phyloP scores from a whole-genome alignment of 2,888 invertebrate species.

The Dasysyrphus albostriatus region DNA sequence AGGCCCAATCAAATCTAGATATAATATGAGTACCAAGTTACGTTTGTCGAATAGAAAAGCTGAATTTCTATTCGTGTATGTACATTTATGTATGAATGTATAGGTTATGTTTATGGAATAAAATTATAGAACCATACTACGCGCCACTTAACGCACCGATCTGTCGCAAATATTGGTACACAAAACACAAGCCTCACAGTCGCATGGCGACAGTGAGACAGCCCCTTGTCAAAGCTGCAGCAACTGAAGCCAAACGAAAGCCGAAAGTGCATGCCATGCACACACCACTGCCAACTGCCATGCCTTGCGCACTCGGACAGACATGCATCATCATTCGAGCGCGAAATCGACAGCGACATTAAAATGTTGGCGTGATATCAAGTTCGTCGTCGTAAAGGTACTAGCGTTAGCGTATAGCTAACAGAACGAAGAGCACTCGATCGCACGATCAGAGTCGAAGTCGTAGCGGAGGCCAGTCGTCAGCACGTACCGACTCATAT shows the following conservation, averaged over 20 bases:
- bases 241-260: slow-evolving; percentile 75
- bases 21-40: slow-evolving; percentile 46
- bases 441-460: slow-evolving; percentile 32
- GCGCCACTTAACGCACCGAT: slow-evolving; percentile 68
- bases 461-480: slow-evolving; percentile 53
- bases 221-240: slow-evolving; percentile 60
- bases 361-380: slow-evolving; percentile 79
- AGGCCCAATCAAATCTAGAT: slow-evolving; percentile 55
- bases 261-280: slow-evolving; percentile 65
- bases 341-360: slow-evolving; percentile 82
- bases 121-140: slow-evolving; percentile 50
- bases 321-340: slow-evolving; percentile 80
- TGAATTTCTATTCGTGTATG: slow-evolving; percentile 37
- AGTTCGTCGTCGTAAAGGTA: slow-evolving; percentile 48
- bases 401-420: slow-evolving; percentile 17
- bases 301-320: slow-evolving; percentile 65
- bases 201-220: slow-evolving; percentile 45
- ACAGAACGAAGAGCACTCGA: slow-evolving; percentile 51
- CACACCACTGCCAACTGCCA: slow-evolving; percentile 67
- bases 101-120: slow-evolving; percentile 16
- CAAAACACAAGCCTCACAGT: slow-evolving; percentile 18
- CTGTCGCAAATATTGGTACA: slow-evolving; percentile 53
- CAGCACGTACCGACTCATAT: slow-evolving; percentile 16
- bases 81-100: neutral
- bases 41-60: slow-evolving; percentile 48